Percentiles rank a stretch among this genome's conserved stretches.
Conservation (phyloP, 1,140 invertebrate genomes). For the silkworm (Bombyx mori) region ASM3026992v2 NC_085114.1:12859001-12859500, state of each 20-base stretch:
- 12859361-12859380: constrained; percentile 9
- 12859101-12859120: constrained; percentile 20
- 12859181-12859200: constrained; percentile 13
- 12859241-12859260: constrained; percentile 3
- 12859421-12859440: no score
- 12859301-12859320: constrained; percentile 10
- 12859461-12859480: no score
- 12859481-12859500: no score
- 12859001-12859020: no score
- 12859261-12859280: not conserved
- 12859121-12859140: constrained; percentile 18
- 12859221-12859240: constrained; percentile 12
- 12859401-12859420: not conserved
- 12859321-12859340: constrained; percentile 29
- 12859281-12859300: constrained; percentile 9
- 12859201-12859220: constrained; percentile 1
- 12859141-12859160: constrained; percentile 18
- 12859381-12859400: constrained; percentile 1
- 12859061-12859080: not conserved
- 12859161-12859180: constrained; percentile 15
- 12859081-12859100: not conserved
- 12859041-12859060: no score
- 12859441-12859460: no score
- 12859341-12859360: constrained; percentile 23
- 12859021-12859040: no score